Evolutionary conservation across 2,113 vertebrate species (phyloP), one percentile per base, ranked within the genome.

Genomic region (Ciconia boyciana): DNA sequence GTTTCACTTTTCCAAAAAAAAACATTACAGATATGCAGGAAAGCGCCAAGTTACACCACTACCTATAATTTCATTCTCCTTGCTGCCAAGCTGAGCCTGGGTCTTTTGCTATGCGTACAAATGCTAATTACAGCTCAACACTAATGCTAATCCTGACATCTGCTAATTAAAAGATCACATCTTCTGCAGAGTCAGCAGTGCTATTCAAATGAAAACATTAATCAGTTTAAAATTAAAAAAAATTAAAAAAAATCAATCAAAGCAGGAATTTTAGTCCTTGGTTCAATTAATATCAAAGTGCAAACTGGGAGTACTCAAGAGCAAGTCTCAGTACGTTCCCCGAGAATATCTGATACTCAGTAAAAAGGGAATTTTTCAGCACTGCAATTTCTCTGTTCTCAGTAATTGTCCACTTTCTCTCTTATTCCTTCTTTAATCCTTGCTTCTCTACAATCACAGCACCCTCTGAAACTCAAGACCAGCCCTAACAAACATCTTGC

Each of bases 131-230:
- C 96, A 83, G 86, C 90, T 97, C 97, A 96, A 94, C 87, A 94
- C 91, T 89, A 98, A 98, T 97, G 97, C 96, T 98, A 98, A 98
- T 98, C 97, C 97, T 97, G 98, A 98, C 98, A 98, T 97, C 97
- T 97, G 97, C 97, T 98, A 98, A 98, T 98, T 98, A 98, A 98
- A 98, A 98, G 98, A 98, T 98, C 98, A 97, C 97, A 97, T 98
- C 97, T 97, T 98, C 96, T 97, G 98, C 97, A 96, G 93, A 98
- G 97, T 98, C 97, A 98, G 98, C 97, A 98, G 83, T 91, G 93
- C 83, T 95, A 98, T 96, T 98, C 98, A 97, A 98, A 98, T 95
- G 96, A 98, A 98, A 98, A 98, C 97, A 98, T 98, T 97, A 97
- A 98, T 98, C 98, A 98, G 90, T 97, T 97, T 95, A 96, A 98